Conservation (phyloP, 2,797 vertebrate species). For the Setipinna tenuifilis region DNA sequence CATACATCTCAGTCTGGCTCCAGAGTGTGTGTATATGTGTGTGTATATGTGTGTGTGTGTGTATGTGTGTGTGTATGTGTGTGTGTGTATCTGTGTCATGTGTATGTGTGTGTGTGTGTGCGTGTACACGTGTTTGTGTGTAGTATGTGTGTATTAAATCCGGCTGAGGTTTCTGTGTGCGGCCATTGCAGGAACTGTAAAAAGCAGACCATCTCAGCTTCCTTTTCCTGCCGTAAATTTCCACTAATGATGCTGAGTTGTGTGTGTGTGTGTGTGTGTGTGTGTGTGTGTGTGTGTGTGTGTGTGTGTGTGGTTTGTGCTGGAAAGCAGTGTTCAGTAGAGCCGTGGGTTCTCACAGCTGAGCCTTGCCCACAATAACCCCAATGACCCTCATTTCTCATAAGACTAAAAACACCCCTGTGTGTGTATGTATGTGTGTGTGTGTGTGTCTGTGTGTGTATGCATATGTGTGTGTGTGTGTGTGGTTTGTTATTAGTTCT, state of each 20-base stretch:
- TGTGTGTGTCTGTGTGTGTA: neutral
- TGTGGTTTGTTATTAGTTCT: neutral
- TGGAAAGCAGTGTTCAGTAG: neutral
- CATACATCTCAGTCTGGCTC: neutral
- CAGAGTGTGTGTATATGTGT: neutral
- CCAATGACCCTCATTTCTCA: neutral
- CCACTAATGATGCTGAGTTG: slow-evolving; percentile 17
- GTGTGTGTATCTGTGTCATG: no score
- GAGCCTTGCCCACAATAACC: neutral
- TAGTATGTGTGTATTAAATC: neutral
- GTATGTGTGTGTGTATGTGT: neutral
- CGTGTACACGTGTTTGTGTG: no score
- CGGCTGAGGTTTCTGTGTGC: slow-evolving; percentile 9
- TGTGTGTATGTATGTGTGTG: neutral
- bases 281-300: neutral
- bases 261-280: neutral
- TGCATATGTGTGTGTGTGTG: no score
- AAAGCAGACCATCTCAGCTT: slow-evolving; percentile 10
- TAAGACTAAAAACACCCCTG: neutral
- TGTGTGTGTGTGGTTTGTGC: neutral
- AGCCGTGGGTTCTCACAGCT: slow-evolving; percentile 5
- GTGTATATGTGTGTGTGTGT: neutral
- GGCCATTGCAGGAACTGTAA: neutral
- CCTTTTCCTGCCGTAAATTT: slow-evolving; percentile 19
- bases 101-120: no score